These are phyloP conservation scores for Hirtodrosophila confusa DNA, from an alignment of 2,888 invertebrate species.

Conservation along the genomic window DNA sequence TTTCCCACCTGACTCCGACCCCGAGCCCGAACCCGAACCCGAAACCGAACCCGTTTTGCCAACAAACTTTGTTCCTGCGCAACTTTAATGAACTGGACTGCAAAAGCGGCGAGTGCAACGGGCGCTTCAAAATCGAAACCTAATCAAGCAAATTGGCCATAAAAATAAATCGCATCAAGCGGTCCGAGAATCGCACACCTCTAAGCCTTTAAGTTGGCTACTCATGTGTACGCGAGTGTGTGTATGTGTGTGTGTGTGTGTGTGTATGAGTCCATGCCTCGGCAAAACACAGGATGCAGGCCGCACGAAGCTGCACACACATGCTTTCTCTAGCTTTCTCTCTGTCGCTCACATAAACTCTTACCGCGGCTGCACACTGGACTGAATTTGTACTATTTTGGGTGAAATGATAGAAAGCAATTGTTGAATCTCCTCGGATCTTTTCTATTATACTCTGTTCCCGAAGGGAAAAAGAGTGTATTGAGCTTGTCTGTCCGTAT, in stretches of 20 bases:
- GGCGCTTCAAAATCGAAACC: slow-evolving; percentile 74
- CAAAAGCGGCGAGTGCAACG: slow-evolving; percentile 49
- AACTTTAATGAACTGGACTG: slow-evolving; percentile 62
- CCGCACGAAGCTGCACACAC: slow-evolving; percentile 15
- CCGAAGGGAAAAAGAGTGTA: too few species aligned
- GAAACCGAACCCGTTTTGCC: slow-evolving; percentile 14
- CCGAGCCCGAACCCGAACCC: slow-evolving; percentile 4
- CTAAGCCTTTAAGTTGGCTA: slow-evolving; percentile 67
- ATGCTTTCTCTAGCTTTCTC: slow-evolving; percentile 2
- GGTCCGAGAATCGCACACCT: slow-evolving; percentile 48
- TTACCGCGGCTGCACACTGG: slow-evolving; percentile 42
- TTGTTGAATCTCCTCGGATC: too few species aligned
- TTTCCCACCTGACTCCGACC: slow-evolving; percentile 3
- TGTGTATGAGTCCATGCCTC: slow-evolving; percentile 9
- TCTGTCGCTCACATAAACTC: background rate
- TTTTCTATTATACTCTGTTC: too few species aligned
- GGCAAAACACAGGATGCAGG: slow-evolving; percentile 21
- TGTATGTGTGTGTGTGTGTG: slow-evolving; percentile 5
- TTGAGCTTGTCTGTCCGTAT: too few species aligned
- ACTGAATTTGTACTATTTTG: too few species aligned
- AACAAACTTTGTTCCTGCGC: slow-evolving; percentile 43
- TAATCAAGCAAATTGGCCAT: slow-evolving; percentile 79
- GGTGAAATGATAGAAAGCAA: too few species aligned
- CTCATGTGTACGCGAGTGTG: slow-evolving; percentile 46
- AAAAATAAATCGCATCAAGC: slow-evolving; percentile 78